These are phyloP conservation scores for Xenopus petersii DNA, from an alignment of 2,797 vertebrate genomes.

Conservation along the genomic window DNA sequence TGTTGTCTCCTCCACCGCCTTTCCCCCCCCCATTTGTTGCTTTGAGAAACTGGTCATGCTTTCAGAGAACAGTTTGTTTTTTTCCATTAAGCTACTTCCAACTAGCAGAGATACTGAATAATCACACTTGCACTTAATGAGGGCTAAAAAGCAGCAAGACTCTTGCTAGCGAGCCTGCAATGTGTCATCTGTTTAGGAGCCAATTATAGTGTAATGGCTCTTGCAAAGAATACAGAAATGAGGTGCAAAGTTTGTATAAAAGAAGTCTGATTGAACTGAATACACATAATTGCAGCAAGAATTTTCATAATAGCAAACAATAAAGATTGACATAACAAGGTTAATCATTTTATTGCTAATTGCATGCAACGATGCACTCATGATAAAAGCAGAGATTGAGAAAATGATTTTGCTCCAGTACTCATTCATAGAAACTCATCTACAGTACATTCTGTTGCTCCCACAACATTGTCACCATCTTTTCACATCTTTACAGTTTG, in stretches of 20 bases:
- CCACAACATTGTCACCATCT: too few species aligned
- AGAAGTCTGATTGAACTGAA: constrained; percentile 1
- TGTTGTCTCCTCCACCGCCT: background rate
- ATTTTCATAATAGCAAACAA: constrained; percentile 1
- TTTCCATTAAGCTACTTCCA: constrained; percentile 6
- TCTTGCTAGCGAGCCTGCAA: background rate
- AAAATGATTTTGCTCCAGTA: too few species aligned
- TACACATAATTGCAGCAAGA: background rate
- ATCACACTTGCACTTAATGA: constrained; percentile 22
- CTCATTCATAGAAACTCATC: too few species aligned
- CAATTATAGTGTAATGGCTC: constrained; percentile 24
- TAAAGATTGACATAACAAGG: constrained; percentile 4
- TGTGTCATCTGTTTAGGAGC: constrained; percentile 20
- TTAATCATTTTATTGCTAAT: constrained; percentile 13
- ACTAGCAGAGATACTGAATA: constrained; percentile 6
- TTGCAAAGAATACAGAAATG: background rate
- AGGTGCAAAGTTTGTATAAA: background rate
- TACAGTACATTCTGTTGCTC: too few species aligned
- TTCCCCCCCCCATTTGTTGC: background rate
- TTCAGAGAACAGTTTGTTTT: constrained; percentile 19
- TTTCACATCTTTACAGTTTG: too few species aligned
- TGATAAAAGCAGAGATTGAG: too few species aligned
- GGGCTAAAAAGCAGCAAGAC: constrained; percentile 8
- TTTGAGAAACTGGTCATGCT: constrained; percentile 4
- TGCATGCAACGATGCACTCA: too few species aligned